Base-by-base conservation (phyloP, 2,113 vertebrate species). In the Riparia riparia region DNA sequence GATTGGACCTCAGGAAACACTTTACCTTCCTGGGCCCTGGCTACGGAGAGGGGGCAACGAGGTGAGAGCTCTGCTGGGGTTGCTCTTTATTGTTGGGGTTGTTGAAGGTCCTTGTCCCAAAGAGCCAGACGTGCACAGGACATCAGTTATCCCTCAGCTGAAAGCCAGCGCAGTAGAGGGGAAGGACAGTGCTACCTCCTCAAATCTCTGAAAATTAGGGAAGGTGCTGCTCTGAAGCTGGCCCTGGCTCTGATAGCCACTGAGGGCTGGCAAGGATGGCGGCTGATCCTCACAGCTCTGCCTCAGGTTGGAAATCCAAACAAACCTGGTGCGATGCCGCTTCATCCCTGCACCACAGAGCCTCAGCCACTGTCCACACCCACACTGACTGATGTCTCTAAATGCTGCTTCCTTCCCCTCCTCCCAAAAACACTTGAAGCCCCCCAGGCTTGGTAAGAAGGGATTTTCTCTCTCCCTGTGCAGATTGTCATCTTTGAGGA, bases 401-500 rank as follows among this genome's bases (percentile, higher is more conserved):
- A 68, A 11, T 17, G 45, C 12, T n/a, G 68, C 74, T 83, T 80
- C 92, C 73, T 85, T 56, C 45, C 70, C 76, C 82, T 57, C 56
- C 66, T 76, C 47, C 54, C 39, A 13, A n/a, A 41, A 49, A 7
- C 12, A 13, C 2, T 20, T 15, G 0, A 29, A 41, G 42, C 9
- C 45, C 10, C 42, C 69, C 44, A 60, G 79, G 45, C 31, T 41
- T 8, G 45, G 51, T 68, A 1, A 50, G 76, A 29, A 81, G 69
- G 34, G 49, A 0, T 47, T 49, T 45, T 81, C 14, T 22, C 0
- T 65, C 13, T 86, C 14, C 65, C 29, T 89, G 61, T 90, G 66
- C 95, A 99, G 99, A 96, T 99, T 47, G 98, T 99, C 28, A 96
- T 99, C 68, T 99, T 99, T 17, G 99, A 99, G 82, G 99, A 99